phyloP scores from a whole-genome alignment of 2,797 vertebrate genomes.

The Syngnathus acus region DNA sequence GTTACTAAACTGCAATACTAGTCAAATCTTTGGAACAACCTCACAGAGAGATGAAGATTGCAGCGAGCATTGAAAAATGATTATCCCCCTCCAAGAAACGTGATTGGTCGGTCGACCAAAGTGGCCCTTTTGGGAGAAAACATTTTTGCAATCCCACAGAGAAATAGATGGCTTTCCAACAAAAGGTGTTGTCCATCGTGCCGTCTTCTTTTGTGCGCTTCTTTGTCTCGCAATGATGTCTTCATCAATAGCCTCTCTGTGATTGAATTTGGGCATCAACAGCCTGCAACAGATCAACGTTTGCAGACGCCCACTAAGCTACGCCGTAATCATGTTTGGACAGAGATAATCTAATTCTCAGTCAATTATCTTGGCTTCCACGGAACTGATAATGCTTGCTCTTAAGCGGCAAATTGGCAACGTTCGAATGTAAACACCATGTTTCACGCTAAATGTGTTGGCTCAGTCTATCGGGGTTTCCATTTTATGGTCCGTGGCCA shows the following conservation, averaged over 20 bases:
- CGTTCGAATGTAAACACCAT: conserved; percentile 64
- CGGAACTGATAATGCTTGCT: conserved; percentile 58
- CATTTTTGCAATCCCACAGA: neutral
- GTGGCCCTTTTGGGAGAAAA: neutral
- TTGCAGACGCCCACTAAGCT: conserved; percentile 53
- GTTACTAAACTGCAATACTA: conserved; percentile 47
- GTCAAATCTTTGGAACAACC: conserved; percentile 18
- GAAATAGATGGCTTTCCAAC: neutral
- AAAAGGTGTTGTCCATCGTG: neutral
- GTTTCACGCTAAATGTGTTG: conserved; percentile 59
- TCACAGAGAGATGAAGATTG: neutral
- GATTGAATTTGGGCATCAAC: conserved; percentile 50
- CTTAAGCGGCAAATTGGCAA: conserved; percentile 64
- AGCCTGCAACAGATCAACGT: conserved; percentile 56
- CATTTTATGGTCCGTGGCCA: conserved; percentile 38
- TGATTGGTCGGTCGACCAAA: neutral
- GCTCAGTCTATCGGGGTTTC: conserved; percentile 44
- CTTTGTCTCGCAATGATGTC: conserved; percentile 2
- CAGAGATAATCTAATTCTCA: conserved; percentile 64
- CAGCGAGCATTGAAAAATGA: neutral
- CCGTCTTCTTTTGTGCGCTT: neutral
- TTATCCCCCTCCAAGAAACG: neutral
- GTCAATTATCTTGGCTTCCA: conserved; percentile 63
- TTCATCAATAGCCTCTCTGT: conserved; percentile 49
- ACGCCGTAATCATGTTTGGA: conserved; percentile 61